Conservation (phyloP, 2,113 vertebrate species). For the Rafetus swinhoei region DNA sequence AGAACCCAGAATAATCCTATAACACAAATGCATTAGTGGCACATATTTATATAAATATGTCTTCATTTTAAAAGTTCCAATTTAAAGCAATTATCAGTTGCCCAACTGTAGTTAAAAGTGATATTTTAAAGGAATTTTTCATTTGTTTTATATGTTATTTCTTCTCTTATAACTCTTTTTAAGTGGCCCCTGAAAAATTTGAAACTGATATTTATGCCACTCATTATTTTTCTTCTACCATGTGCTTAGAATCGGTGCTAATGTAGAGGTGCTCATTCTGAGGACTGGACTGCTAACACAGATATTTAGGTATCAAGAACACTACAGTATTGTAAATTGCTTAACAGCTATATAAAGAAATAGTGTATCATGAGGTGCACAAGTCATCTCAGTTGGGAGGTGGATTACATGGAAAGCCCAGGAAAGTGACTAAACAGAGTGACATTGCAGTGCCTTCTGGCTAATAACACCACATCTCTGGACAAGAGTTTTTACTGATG, state of each 20-base stretch:
- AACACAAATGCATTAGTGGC: not conserved
- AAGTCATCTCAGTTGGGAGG: not conserved
- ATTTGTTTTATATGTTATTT: not conserved
- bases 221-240: not conserved
- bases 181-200: not conserved
- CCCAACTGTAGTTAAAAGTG: not conserved
- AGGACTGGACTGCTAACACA: not conserved
- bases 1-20: not conserved
- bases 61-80: not conserved
- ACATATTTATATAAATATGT: not conserved
- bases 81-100: not conserved
- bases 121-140: not conserved
- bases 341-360: not conserved
- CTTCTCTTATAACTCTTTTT: not conserved
- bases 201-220: not conserved
- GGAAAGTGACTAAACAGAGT: rapidly evolving
- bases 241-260: not conserved
- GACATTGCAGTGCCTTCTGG: not conserved
- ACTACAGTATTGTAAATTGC: not conserved
- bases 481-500: not conserved
- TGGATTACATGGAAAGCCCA: not conserved
- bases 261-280: not conserved
- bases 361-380: not conserved
- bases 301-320: not conserved
- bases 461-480: rapidly evolving